Conservation (phyloP, 2,797 vertebrate genomes). For the Pyrrhura leucotis region DNA sequence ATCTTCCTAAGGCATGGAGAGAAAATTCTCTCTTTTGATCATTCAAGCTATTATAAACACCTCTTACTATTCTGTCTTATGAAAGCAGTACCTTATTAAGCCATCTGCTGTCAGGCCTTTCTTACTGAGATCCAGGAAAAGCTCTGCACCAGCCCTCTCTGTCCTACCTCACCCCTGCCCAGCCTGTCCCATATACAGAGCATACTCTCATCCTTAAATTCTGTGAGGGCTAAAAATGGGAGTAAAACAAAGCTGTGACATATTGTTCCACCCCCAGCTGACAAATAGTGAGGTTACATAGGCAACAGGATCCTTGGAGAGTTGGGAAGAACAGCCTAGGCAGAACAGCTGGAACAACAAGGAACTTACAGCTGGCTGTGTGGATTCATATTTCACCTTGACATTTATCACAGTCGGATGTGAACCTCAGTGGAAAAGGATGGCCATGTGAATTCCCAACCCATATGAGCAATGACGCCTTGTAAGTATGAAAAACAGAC, state of each 20-base stretch:
- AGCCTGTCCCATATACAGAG: background rate
- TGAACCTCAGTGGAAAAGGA: background rate
- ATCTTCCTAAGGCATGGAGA: background rate
- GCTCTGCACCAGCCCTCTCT: background rate
- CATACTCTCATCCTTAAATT: background rate
- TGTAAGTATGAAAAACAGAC: background rate
- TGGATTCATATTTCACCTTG: background rate
- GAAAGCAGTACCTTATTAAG: background rate
- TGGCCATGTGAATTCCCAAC: background rate
- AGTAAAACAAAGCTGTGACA: background rate
- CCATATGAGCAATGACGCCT: background rate
- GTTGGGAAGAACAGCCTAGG: background rate
- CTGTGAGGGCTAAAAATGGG: background rate
- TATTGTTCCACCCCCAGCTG: background rate
- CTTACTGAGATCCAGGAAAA: background rate
- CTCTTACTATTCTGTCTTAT: background rate
- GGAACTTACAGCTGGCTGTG: background rate
- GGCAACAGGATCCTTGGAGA: background rate
- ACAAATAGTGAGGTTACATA: background rate
- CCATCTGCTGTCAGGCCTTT: background rate
- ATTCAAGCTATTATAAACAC: background rate
- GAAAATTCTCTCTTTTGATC: background rate
- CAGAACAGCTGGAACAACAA: background rate
- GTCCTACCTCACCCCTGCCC: rapidly evolving
- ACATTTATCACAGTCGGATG: background rate